These are phyloP conservation scores for Meiosimyza decipiens DNA, from an alignment of 2,888 invertebrate genomes.

Conservation along the genomic window DNA sequence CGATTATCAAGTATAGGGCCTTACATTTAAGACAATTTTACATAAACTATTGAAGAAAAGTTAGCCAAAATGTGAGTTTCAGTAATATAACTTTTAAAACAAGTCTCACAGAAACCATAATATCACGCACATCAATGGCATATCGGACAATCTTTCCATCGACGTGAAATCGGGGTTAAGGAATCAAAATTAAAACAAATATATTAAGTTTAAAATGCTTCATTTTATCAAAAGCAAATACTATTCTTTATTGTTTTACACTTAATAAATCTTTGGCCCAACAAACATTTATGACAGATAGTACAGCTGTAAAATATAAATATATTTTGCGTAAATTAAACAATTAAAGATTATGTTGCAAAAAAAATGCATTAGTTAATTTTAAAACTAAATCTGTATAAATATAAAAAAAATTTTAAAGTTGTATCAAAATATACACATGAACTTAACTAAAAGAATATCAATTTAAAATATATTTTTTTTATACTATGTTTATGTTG, in stretches of 20 bases:
- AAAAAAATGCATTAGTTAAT: slow-evolving; percentile 9
- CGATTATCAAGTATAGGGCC: no score
- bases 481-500: background rate
- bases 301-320: slow-evolving; percentile 16
- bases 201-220: slow-evolving; percentile 19
- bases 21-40: no score
- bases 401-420: slow-evolving; percentile 10
- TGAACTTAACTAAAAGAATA: background rate
- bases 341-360: background rate
- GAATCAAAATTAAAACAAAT: background rate
- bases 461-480: slow-evolving; percentile 2
- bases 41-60: no score
- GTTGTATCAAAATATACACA: background rate
- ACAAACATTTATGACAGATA: slow-evolving; percentile 41
- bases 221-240: slow-evolving; percentile 36
- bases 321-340: slow-evolving; percentile 1
- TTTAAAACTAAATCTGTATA: slow-evolving; percentile 15
- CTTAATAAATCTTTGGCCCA: slow-evolving; percentile 60
- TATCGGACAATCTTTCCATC: no score
- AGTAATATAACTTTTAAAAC: no score
- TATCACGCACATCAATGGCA: no score
- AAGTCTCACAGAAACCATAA: no score
- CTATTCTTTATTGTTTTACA: slow-evolving; percentile 50
- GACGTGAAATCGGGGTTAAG: no score
- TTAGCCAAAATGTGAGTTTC: no score